phyloP scores from a whole-genome alignment of 2,113 vertebrate genomes.

The Strix uralensis region DNA sequence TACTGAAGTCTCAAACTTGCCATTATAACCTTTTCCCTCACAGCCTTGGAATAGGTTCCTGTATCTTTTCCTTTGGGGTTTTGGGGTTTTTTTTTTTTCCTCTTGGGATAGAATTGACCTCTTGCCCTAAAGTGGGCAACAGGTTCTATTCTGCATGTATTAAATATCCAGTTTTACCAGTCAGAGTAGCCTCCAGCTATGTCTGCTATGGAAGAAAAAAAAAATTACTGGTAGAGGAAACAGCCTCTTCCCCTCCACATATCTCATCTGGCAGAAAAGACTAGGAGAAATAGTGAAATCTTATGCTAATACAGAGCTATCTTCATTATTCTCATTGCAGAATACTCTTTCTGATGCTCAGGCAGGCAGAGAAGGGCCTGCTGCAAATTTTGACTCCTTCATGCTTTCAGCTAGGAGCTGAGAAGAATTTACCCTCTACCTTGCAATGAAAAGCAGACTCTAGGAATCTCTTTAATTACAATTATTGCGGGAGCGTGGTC shows the following conservation, averaged over 20 bases:
- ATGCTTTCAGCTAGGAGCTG: not conserved
- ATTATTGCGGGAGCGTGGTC: constrained; percentile 52
- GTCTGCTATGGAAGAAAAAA: not conserved
- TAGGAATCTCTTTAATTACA: constrained; percentile 30
- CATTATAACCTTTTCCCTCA: not conserved
- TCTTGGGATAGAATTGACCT: not conserved
- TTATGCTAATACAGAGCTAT: not conserved
- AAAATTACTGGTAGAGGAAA: not conserved
- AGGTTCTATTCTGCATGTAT: not conserved
- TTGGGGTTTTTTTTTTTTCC: not conserved
- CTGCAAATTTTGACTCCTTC: not conserved
- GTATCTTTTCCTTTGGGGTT: not conserved
- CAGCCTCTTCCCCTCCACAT: not conserved
- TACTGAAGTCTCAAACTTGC: not conserved
- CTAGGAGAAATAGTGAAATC: not conserved
- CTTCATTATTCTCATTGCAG: not conserved
- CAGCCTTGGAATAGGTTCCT: not conserved
- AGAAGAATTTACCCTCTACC: not conserved
- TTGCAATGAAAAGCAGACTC: not conserved
- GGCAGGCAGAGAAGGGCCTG: not conserved
- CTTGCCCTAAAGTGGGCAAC: not conserved
- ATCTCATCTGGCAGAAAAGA: not conserved
- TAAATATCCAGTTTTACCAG: not conserved
- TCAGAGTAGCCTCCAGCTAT: not conserved
- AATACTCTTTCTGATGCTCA: not conserved